Conservation (phyloP, 2,797 vertebrate genomes). For the Crocodylus rhombifer region DNA sequence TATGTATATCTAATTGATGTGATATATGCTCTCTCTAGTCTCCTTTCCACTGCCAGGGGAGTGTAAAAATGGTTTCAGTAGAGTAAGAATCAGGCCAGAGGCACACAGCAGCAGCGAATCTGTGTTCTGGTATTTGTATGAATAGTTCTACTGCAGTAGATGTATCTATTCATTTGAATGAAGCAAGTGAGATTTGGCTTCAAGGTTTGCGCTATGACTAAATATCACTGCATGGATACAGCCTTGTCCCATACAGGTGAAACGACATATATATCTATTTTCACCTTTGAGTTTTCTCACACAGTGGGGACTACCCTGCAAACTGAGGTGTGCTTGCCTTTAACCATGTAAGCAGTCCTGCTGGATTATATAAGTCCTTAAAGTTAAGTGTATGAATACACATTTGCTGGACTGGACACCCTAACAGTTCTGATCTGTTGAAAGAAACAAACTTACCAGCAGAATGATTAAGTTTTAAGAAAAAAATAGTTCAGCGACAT, state of each 20-base stretch:
- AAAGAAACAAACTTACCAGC: conserved; percentile 47
- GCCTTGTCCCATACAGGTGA: conserved; percentile 74
- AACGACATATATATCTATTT: conserved; percentile 68
- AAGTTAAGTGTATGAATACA: conserved; percentile 5
- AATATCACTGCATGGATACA: conserved; percentile 74
- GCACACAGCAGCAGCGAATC: conserved; percentile 63
- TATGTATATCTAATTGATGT: not conserved
- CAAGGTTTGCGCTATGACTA: conserved; percentile 73
- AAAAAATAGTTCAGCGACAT: conserved; percentile 11
- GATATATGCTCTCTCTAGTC: conserved; percentile 29
- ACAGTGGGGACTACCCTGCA: conserved; percentile 61
- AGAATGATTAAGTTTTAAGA: conserved; percentile 10
- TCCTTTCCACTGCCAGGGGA: conserved; percentile 69
- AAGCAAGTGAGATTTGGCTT: conserved; percentile 75
- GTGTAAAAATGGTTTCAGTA: conserved; percentile 55
- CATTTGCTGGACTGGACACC: conserved; percentile 16
- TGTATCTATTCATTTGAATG: conserved; percentile 74
- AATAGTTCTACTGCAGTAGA: conserved; percentile 75
- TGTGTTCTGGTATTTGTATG: conserved; percentile 72
- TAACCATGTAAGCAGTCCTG: not conserved
- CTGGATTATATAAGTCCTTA: not conserved
- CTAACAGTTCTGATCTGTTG: not conserved
- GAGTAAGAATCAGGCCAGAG: conserved; percentile 69
- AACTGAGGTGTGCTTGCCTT: conserved; percentile 29
- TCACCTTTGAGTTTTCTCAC: conserved; percentile 71